These are phyloP conservation scores for Osmerus mordax DNA, from an alignment of 2,113 vertebrate genomes.

Conservation along the genomic window DNA sequence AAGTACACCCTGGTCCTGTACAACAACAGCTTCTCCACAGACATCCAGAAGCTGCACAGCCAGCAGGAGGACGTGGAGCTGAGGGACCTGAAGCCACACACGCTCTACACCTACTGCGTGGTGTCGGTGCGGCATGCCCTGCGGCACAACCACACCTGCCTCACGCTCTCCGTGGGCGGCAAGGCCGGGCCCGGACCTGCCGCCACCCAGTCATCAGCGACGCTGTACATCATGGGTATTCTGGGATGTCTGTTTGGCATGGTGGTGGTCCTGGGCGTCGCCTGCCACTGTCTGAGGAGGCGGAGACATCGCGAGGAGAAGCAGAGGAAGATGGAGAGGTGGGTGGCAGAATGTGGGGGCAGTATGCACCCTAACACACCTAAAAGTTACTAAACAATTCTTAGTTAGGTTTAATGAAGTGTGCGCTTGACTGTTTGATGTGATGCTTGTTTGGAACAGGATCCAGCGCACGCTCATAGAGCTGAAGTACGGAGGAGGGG, in stretches of 20 bases:
- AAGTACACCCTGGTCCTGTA: slow-evolving; percentile 96
- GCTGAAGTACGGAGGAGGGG: slow-evolving; percentile 83
- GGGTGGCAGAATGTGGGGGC: too few species aligned
- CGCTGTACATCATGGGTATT: slow-evolving; percentile 95
- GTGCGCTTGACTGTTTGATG: too few species aligned
- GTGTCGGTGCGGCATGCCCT: slow-evolving; percentile 88
- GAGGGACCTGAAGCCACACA: slow-evolving; percentile 82
- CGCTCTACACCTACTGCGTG: slow-evolving; percentile 96
- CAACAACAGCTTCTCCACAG: slow-evolving; percentile 87
- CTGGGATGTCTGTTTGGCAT: slow-evolving; percentile 94
- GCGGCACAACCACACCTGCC: slow-evolving; percentile 93
- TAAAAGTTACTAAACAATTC: too few species aligned
- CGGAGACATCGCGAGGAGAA: slow-evolving; percentile 83
- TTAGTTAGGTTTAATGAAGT: too few species aligned
- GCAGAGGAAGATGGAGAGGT: slow-evolving; percentile 78
- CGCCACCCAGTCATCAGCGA: slow-evolving; percentile 83
- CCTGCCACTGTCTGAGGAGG: slow-evolving; percentile 88
- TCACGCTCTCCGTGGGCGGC: slow-evolving; percentile 84
- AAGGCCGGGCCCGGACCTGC: slow-evolving; percentile 56
- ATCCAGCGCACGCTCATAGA: slow-evolving; percentile 93
- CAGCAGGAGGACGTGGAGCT: slow-evolving; percentile 87
- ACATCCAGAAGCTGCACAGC: slow-evolving; percentile 83
- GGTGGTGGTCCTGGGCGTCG: slow-evolving; percentile 86
- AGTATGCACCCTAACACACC: too few species aligned
- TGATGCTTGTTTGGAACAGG: slow-evolving; percentile 54